phyloP scores from a whole-genome alignment of 2,113 vertebrate genomes.

The Centrocercus urophasianus region DNA sequence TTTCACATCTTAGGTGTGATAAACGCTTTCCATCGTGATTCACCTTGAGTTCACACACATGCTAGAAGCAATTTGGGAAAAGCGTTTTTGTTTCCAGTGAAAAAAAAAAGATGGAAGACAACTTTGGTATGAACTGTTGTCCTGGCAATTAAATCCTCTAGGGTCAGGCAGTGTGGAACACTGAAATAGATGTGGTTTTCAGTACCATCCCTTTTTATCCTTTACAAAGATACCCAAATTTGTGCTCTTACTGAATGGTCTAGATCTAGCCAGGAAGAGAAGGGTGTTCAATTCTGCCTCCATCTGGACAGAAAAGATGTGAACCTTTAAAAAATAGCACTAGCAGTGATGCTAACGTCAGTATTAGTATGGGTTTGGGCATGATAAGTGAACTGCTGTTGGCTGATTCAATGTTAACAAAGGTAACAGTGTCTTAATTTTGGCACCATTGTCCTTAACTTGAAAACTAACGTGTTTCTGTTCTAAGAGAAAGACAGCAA shows the following conservation, averaged over 20 bases:
- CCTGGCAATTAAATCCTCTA: not conserved
- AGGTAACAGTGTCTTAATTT: not conserved
- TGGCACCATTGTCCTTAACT: not conserved
- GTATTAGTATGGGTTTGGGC: not conserved
- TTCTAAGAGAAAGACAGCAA: not conserved
- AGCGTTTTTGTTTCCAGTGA: not conserved
- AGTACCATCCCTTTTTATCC: not conserved
- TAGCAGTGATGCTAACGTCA: not conserved
- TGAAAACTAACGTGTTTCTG: not conserved
- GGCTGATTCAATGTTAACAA: not conserved
- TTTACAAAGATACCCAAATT: not conserved
- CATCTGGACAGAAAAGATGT: not conserved
- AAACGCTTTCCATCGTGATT: conserved; percentile 18
- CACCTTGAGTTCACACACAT: conserved; percentile 21
- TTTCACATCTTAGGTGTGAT: conserved; percentile 23
- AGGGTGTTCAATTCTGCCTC: not conserved
- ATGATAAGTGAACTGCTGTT: not conserved
- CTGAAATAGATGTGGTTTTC: not conserved
- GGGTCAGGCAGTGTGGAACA: not conserved
- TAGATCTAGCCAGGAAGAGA: no score
- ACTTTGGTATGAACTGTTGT: not conserved
- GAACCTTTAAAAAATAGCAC: not conserved
- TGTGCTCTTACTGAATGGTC: not conserved
- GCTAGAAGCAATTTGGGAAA: not conserved
- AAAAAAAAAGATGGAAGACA: not conserved